Evolutionary conservation across 2,888 invertebrate genomes (phyloP).

Genomic region (Coecobrya sp.): DNA sequence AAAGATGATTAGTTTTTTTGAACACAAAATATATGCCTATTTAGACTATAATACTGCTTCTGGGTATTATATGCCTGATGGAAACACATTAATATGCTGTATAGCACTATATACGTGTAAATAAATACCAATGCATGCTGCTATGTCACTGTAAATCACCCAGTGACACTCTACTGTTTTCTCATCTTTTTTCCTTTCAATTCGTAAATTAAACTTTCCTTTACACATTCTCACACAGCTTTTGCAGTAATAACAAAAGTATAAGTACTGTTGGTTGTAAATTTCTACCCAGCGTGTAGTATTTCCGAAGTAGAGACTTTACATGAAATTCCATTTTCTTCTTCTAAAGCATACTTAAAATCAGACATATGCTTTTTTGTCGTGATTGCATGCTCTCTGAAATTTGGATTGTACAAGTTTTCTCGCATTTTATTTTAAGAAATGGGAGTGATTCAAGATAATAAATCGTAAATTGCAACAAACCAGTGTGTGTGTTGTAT

Average conservation of each 20-base stretch:
- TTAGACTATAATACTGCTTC: no score
- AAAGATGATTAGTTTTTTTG: slow-evolving; percentile 20
- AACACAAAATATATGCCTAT: not conserved
- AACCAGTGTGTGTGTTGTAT: not conserved
- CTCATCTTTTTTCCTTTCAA: not conserved
- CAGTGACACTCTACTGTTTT: slow-evolving; percentile 6
- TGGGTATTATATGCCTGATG: no score
- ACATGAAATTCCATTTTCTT: not conserved
- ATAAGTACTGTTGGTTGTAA: slow-evolving; percentile 3
- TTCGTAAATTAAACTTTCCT: not conserved
- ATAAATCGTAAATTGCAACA: slow-evolving; percentile 11
- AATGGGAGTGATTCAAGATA: slow-evolving; percentile 11
- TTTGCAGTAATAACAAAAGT: not conserved
- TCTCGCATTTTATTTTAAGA: not conserved
- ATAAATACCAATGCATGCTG: not conserved
- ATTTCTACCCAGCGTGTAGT: not conserved
- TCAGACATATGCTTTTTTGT: no score
- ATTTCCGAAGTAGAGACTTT: not conserved
- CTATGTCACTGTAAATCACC: slow-evolving; percentile 20
- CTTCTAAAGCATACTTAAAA: no score
- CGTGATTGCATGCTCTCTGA: not conserved
- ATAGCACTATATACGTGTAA: not conserved
- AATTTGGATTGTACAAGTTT: not conserved
- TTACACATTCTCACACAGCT: not conserved
- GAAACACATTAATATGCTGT: no score